Conservation (phyloP, 2,888 invertebrate genomes). For the Tipula unca region DNA sequence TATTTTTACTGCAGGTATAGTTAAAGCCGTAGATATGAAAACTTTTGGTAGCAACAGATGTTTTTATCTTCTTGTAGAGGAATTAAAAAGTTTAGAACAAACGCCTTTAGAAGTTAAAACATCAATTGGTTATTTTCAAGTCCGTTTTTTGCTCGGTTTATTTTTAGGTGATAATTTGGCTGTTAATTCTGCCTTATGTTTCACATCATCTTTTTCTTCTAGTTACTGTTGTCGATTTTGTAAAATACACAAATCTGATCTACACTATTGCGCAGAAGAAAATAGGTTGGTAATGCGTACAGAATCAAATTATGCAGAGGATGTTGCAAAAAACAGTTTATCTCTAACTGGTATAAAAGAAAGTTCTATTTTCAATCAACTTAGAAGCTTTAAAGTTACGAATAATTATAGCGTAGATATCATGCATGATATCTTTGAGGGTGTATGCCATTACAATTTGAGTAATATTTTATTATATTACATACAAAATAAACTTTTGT, state of each 20-base stretch:
- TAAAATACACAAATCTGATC: too few species aligned
- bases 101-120: constrained; percentile 22
- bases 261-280: not conserved
- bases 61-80: not conserved
- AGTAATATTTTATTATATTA: too few species aligned
- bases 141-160: too few species aligned
- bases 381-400: not conserved
- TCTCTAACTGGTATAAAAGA: constrained; percentile 1
- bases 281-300: not conserved
- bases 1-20: not conserved
- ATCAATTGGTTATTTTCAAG: too few species aligned
- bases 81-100: constrained; percentile 18
- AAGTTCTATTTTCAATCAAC: too few species aligned
- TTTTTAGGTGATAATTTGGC: too few species aligned
- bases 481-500: not conserved
- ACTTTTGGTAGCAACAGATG: not conserved
- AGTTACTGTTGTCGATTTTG: too few species aligned
- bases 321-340: not conserved
- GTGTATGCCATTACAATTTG: too few species aligned
- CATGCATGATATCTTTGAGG: constrained; percentile 19
- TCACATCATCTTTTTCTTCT: not conserved
- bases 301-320: too few species aligned
- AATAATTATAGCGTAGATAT: constrained; percentile 14
- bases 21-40: constrained; percentile 16
- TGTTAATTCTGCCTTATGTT: not conserved